A percentile compares a stretch with the other conserved stretches of the same genome.
Evolutionary conservation across 2,888 invertebrate genomes (phyloP).

Genomic region (Brachynemurus nebulosus): DNA sequence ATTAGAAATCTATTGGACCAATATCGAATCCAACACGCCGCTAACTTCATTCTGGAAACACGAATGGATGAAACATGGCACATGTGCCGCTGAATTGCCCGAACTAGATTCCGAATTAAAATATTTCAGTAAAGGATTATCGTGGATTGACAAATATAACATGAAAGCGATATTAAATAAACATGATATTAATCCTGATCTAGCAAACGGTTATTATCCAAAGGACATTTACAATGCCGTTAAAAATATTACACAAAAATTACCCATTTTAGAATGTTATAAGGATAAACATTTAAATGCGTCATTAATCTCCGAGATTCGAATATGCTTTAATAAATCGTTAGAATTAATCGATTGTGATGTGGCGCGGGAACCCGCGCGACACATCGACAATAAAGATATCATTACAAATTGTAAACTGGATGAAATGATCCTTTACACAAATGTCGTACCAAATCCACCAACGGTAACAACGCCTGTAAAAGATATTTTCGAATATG

Average conservation of each 20-base stretch:
- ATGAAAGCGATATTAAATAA: slow-evolving; percentile 43
- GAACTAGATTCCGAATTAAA: slow-evolving; percentile 45
- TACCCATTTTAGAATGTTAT: slow-evolving; percentile 49
- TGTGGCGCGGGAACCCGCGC: slow-evolving; percentile 29
- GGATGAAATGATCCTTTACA: slow-evolving; percentile 41
- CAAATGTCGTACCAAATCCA: slow-evolving; percentile 32
- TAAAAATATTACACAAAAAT: slow-evolving; percentile 37
- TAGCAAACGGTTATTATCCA: slow-evolving; percentile 31
- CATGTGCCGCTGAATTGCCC: slow-evolving; percentile 50
- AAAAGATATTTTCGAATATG: slow-evolving; percentile 1
- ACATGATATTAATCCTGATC: slow-evolving; percentile 42
- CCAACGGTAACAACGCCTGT: slow-evolving; percentile 7
- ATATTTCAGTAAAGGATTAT: slow-evolving; percentile 52
- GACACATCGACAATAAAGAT: slow-evolving; percentile 25
- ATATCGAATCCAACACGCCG: slow-evolving; percentile 44
- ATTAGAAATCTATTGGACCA: slow-evolving; percentile 53
- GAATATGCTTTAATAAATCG: slow-evolving; percentile 58
- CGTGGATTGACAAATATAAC: slow-evolving; percentile 43
- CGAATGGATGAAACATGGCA: slow-evolving; percentile 75
- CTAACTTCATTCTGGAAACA: slow-evolving; percentile 56
- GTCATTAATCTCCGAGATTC: slow-evolving; percentile 51
- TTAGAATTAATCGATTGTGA: slow-evolving; percentile 52
- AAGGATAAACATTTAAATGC: slow-evolving; percentile 40
- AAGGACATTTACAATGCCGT: slow-evolving; percentile 39
- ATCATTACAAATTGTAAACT: slow-evolving; percentile 47